phyloP scores from a whole-genome alignment of 2,797 vertebrate species.

The Pseudochirops cupreus region DNA sequence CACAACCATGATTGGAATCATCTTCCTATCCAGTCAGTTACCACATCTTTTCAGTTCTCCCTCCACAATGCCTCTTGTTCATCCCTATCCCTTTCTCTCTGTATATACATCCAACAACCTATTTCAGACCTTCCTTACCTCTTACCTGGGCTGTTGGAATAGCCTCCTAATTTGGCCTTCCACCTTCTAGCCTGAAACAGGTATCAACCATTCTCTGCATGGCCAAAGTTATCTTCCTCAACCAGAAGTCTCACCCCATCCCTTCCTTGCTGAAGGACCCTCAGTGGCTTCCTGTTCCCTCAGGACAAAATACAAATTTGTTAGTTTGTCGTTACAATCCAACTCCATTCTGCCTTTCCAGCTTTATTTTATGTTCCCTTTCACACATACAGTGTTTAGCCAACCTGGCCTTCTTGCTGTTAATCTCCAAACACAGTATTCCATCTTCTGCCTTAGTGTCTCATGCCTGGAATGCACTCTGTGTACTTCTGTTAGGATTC shows the following conservation, averaged over 20 bases:
- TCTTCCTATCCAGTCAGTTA: neutral
- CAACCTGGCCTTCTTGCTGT: neutral
- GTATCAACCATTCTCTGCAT: neutral
- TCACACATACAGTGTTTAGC: neutral
- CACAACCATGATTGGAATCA: neutral
- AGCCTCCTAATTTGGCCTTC: neutral
- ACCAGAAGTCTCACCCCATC: neutral
- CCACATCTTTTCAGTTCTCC: neutral
- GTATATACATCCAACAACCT: neutral
- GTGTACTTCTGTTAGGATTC: neutral
- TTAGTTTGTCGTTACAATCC: neutral
- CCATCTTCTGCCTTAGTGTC: neutral
- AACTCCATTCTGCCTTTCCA: neutral
- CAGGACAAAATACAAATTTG: neutral
- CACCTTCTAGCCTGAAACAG: neutral
- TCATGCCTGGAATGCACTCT: neutral
- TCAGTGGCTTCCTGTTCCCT: neutral
- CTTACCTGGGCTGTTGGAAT: neutral
- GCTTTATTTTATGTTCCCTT: neutral
- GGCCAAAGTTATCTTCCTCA: neutral
- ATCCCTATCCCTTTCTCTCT: neutral
- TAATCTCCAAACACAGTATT: neutral
- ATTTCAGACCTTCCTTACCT: neutral
- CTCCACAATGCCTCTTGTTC: neutral
- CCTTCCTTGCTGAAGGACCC: neutral